Evolutionary conservation across 2,888 invertebrate species (phyloP).

Genomic region (Microplitis manilae): DNA sequence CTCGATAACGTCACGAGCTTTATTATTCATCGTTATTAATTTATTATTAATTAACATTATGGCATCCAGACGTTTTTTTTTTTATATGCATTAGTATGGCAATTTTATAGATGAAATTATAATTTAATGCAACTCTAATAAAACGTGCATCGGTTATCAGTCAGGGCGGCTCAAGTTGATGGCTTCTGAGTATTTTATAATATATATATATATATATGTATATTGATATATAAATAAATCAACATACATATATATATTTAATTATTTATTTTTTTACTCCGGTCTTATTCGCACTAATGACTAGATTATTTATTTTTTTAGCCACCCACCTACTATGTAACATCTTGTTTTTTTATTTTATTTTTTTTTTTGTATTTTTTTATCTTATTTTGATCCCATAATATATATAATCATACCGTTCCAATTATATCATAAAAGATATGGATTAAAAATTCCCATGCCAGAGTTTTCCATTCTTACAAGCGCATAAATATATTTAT

Average conservation of each 20-base stretch:
- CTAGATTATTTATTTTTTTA: constrained; percentile 64
- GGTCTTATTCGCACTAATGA: constrained; percentile 64
- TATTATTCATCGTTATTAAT: constrained; percentile 47
- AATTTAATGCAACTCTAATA: constrained; percentile 40
- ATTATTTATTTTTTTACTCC: constrained; percentile 44
- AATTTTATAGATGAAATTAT: constrained; percentile 48
- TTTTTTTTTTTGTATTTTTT: neutral
- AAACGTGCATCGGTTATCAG: constrained; percentile 61
- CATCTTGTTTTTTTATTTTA: constrained; percentile 61
- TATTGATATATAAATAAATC: no score
- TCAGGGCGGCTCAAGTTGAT: constrained; percentile 61
- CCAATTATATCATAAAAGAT: constrained; percentile 57
- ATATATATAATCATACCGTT: constrained; percentile 60
- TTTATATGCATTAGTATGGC: constrained; percentile 15
- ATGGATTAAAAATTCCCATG: constrained; percentile 62
- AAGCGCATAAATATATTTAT: constrained; percentile 31
- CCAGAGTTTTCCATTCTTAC: constrained; percentile 57
- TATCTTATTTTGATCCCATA: constrained; percentile 64
- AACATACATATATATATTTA: constrained; percentile 50
- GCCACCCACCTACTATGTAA: constrained; percentile 64
- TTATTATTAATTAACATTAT: constrained; percentile 34
- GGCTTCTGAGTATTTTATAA: constrained; percentile 49
- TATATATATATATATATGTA: constrained; percentile 38
- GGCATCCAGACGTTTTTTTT: constrained; percentile 14
- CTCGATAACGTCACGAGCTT: constrained; percentile 23